Evolutionary conservation across 2,888 invertebrate species (phyloP).

Genomic region (Vandiemenella viatica): DNA sequence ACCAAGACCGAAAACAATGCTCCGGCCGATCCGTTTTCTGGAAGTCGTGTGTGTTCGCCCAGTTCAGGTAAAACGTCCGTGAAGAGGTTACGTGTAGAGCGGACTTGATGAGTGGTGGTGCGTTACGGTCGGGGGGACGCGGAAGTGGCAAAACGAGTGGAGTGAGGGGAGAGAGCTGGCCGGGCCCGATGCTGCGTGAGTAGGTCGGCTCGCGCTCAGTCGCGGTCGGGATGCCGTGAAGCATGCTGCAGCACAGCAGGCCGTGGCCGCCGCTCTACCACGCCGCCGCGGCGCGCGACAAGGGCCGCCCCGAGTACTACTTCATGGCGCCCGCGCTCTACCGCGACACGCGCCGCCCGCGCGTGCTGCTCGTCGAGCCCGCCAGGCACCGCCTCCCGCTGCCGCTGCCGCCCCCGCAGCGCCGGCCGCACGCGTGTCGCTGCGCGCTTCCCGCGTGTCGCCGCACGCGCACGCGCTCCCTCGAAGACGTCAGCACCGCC

Average conservation of each 20-base stretch:
- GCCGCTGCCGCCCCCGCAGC: conserved; percentile 21
- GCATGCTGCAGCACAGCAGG: conserved; percentile 24
- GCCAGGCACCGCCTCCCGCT: conserved; percentile 18
- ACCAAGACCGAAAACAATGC: too few relatives aligned
- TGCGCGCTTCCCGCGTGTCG: conserved; percentile 17
- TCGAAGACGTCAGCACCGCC: conserved; percentile 56
- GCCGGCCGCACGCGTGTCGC: conserved; percentile 25
- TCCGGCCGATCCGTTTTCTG: too few relatives aligned
- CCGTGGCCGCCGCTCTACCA: conserved; percentile 52
- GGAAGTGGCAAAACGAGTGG: too few relatives aligned
- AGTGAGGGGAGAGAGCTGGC: too few relatives aligned
- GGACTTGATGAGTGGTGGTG: too few relatives aligned
- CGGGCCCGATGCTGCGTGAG: too few relatives aligned
- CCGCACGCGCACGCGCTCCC: conserved; percentile 41
- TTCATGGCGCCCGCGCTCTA: conserved; percentile 56
- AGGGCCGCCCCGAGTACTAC: conserved; percentile 37
- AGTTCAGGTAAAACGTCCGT: too few relatives aligned
- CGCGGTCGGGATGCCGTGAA: neutral
- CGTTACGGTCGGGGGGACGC: too few relatives aligned
- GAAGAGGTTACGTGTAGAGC: too few relatives aligned
- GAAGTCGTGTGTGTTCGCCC: too few relatives aligned
- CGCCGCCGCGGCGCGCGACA: conserved; percentile 23
- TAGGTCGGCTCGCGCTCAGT: neutral
- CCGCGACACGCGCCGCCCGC: conserved; percentile 46
- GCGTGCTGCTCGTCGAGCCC: conserved; percentile 27